Base-by-base conservation (phyloP, 2,797 vertebrate genomes). In the Argyrosomus regius region DNA sequence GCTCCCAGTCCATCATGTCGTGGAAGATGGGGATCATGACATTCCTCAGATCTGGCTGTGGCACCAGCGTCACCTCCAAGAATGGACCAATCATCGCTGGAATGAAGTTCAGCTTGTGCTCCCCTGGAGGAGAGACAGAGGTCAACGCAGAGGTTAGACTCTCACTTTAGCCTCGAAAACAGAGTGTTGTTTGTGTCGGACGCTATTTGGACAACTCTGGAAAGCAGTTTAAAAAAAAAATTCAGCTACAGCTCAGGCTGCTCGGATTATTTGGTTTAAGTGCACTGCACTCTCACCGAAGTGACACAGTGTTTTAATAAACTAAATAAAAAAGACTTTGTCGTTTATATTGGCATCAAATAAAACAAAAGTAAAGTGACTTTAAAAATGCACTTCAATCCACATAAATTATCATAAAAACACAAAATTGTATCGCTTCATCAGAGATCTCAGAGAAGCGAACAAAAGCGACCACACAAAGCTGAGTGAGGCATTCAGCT, bases 1-100 rank as follows among this genome's bases (percentile, higher is more conserved):
- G 98, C 86, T 99, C 98, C 98, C 98, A 99, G 88, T 99, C 97
- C 98, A 99, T 99, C 98, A 99, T 99, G 93, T 99, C 98, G 18
- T 99, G 98, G 90, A 99, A 99, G 92, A 99, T 99, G 54, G 98
- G 98, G 91, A 99, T 99, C 98, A 99, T 99, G 88, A 99, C 98
- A 75, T 99, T 99, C 73, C 98, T 96, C 76, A 99, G 94, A 89
- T 99, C 98, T 3, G 97, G 96, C 87, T 99, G 98, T 54, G 98
- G 98, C 61, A 99, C 99, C 89, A 99, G 91, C 16, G 98, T 99
- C 90, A 99, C 98, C 94, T 99, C 98, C 85, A 99, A 94, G 92
- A 99, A 99, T 0, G 98, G 98, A 31, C 98, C 98, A 16, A 99
- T 99, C 95, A 99, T 93, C 0, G 97, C 97, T 17, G 98, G 98